A percentile compares a stretch with the other conserved stretches of the same genome.
Conservation (phyloP, 1,140 invertebrate genomes). For the Venturia canescens region DNA sequence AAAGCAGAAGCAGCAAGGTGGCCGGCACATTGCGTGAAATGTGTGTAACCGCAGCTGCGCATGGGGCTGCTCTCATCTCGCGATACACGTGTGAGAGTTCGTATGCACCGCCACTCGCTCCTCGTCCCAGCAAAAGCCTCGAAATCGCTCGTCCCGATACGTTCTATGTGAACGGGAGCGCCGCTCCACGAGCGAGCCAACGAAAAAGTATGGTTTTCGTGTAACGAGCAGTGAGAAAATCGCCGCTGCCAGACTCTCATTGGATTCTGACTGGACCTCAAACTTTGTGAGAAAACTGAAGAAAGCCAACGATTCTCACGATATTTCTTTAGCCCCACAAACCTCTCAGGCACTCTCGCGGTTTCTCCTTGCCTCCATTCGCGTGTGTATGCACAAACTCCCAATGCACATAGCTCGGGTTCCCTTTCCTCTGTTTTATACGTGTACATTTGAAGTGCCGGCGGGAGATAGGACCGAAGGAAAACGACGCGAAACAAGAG, state of each 20-base stretch:
- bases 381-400: too few species aligned
- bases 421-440: too few species aligned
- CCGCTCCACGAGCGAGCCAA: too few species aligned
- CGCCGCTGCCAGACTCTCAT: neutral
- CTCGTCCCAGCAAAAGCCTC: neutral
- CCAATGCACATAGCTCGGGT: too few species aligned
- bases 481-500: too few species aligned
- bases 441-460: too few species aligned
- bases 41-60: constrained; percentile 71
- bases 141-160: constrained; percentile 28
- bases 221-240: too few species aligned
- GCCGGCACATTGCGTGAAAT: constrained; percentile 68
- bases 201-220: neutral
- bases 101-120: constrained; percentile 11
- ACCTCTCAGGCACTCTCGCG: neutral
- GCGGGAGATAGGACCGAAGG: too few species aligned
- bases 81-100: constrained; percentile 20
- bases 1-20: constrained; percentile 50
- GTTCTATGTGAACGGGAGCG: too few species aligned
- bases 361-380: too few species aligned
- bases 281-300: neutral
- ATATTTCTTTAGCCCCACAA: neutral
- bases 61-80: constrained; percentile 58
- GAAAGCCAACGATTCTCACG: neutral
- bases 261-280: neutral